phyloP scores from a whole-genome alignment of 1,140 invertebrate species.

The Nylanderia fulva region DNA sequence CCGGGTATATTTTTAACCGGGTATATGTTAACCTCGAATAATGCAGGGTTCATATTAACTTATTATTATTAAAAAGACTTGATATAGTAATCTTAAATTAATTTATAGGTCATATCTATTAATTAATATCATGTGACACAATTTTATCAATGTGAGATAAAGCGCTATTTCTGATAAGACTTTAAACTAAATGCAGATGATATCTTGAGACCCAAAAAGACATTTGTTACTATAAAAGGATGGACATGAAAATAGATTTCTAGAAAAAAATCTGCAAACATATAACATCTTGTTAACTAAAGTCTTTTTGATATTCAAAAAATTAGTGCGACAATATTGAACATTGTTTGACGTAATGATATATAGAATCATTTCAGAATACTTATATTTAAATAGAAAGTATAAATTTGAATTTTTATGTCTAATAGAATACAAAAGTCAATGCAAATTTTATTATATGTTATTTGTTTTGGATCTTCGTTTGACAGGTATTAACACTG shows the following conservation, averaged over 20 bases:
- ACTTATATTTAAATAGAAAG: background rate
- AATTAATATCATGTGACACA: background rate
- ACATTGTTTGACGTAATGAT: background rate
- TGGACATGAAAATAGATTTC: background rate
- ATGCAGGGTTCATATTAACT: too few species aligned
- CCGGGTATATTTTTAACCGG: too few species aligned
- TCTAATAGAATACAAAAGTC: constrained; percentile 1
- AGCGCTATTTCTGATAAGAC: background rate
- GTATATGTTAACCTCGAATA: constrained; percentile 24
- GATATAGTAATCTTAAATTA: too few species aligned
- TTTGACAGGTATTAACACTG: background rate
- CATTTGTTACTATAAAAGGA: background rate
- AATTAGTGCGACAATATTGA: background rate
- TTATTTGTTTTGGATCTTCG: background rate
- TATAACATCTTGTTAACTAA: background rate
- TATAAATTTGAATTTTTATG: background rate
- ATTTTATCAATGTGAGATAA: background rate
- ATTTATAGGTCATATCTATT: background rate
- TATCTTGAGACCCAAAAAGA: background rate
- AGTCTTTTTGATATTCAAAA: background rate
- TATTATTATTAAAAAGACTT: too few species aligned
- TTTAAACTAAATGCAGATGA: background rate
- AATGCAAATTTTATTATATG: background rate
- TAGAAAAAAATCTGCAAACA: background rate
- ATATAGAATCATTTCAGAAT: background rate